phyloP scores from a whole-genome alignment of 2,888 invertebrate species.

The Lepidochitona cinerea region DNA sequence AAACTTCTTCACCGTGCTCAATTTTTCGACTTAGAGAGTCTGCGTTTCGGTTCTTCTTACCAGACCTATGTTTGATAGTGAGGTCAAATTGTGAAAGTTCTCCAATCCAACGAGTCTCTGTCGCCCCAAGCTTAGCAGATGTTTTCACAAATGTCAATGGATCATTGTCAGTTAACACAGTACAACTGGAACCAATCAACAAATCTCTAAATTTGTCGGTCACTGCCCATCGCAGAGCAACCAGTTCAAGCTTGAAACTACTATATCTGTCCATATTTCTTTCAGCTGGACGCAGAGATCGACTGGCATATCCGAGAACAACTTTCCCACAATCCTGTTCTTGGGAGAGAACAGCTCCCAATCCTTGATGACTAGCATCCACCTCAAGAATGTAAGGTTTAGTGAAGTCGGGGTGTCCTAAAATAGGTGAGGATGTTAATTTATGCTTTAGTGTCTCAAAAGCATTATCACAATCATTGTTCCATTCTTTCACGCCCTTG shows the following conservation, averaged over 20 bases:
- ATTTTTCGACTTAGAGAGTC: not conserved
- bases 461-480: no score
- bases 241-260: slow-evolving; percentile 18
- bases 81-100: not conserved
- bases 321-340: slow-evolving; percentile 3
- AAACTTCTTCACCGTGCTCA: not conserved
- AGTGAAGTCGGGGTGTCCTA: no score
- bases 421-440: no score
- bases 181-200: no score
- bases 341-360: slow-evolving; percentile 12
- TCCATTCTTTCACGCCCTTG: no score
- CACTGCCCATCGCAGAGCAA: slow-evolving; percentile 10
- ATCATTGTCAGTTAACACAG: slow-evolving; percentile 5
- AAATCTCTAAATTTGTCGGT: no score
- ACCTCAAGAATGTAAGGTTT: not conserved
- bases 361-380: not conserved
- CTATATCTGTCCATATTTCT: slow-evolving; percentile 10
- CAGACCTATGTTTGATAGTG: not conserved
- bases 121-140: not conserved
- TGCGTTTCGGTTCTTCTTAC: not conserved
- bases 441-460: no score
- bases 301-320: slow-evolving; percentile 21
- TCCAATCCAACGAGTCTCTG: not conserved
- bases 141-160: not conserved
- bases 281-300: slow-evolving; percentile 6